phyloP scores from a whole-genome alignment of 2,797 vertebrate genomes.

The Neoniphon sammara region DNA sequence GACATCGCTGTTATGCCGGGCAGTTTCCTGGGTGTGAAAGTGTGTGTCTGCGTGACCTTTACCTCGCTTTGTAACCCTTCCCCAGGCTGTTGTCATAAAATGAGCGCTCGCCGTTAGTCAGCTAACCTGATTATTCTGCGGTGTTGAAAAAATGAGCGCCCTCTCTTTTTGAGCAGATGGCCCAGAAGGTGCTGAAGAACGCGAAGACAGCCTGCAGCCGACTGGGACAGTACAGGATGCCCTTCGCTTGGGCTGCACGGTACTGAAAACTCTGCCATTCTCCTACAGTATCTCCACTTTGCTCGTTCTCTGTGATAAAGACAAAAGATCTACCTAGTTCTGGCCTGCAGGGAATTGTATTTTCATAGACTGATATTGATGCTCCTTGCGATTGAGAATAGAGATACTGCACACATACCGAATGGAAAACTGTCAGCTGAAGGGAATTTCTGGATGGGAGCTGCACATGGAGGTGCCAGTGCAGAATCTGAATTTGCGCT shows the following conservation, averaged over 20 bases:
- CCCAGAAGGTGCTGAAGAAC: conserved; percentile 97
- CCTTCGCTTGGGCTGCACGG: conserved; percentile 98
- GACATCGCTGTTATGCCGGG: not conserved
- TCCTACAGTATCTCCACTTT: not conserved
- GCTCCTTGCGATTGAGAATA: conserved; percentile 6
- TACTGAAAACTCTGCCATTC: conserved; percentile 59
- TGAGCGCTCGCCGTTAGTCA: not conserved
- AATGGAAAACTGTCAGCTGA: conserved; percentile 27
- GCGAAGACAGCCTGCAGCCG: conserved; percentile 92
- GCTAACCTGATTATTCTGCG: not conserved
- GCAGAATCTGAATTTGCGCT: conserved; percentile 10
- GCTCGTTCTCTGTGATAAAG: not conserved
- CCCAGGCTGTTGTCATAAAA: not conserved
- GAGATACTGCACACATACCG: not conserved
- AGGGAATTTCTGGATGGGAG: conserved; percentile 3
- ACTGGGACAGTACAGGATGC: conserved; percentile 96
- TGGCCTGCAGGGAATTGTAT: too few species aligned
- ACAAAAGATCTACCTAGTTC: not conserved
- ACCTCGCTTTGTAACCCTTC: not conserved
- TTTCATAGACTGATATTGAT: not conserved
- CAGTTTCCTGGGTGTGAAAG: not conserved
- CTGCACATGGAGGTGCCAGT: conserved; percentile 4
- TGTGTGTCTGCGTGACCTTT: not conserved
- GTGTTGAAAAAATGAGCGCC: not conserved
- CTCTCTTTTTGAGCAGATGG: conserved; percentile 80